Evolutionary conservation across 2,888 invertebrate genomes (phyloP), one percentile per base, ranked within the genome.

Genomic region (Incurvaria masculella): DNA sequence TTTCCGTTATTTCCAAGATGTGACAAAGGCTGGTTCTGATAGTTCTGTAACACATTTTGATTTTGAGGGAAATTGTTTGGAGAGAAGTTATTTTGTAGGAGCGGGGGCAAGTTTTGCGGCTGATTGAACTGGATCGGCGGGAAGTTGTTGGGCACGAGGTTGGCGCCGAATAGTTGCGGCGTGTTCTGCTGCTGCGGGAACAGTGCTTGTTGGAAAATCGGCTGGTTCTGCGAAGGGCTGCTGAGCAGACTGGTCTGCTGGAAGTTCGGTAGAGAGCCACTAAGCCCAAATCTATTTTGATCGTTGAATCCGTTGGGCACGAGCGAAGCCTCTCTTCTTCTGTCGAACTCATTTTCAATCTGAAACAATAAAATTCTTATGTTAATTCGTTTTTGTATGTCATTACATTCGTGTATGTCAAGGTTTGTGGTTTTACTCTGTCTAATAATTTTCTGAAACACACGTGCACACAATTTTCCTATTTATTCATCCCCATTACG

Each of bases 301-400:
- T 78, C 76, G 52, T 55, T 73, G 61, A 76, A 75, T 40, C 73
- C 74, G 39, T 72, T 61, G 49, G 72, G 74, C 47, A 69, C 69
- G 54, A 69, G 57, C 21, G 66, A 56, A 33, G 69, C 64, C 55
- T 74, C 74, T 62, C 76, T 68, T 66, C 68, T 70, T 66, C 74
- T 68, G 55, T 78, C 78, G 63, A 65, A 78, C 55, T 78, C 76
- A 71, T 78, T 74, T 61, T 78, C 78, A 63, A 72, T 62, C 78
- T 78, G 74, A 26, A 75, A 72, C 54, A 53, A 63, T 58, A 47
- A 58, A 53, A 60, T 55, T 51, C 44, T 44, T 14, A 6, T 10
- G 27, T 47, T 43, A 49, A 33, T 33, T 6, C 10, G 23, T 23
- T 23, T 23, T 23, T 6, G 23, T 23, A 6, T 6, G 4, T 23